A percentile compares a stretch with the other conserved stretches of the same genome.
Evolutionary conservation across 2,888 invertebrate species (phyloP).

Genomic region (Himalopsyche japonica): DNA sequence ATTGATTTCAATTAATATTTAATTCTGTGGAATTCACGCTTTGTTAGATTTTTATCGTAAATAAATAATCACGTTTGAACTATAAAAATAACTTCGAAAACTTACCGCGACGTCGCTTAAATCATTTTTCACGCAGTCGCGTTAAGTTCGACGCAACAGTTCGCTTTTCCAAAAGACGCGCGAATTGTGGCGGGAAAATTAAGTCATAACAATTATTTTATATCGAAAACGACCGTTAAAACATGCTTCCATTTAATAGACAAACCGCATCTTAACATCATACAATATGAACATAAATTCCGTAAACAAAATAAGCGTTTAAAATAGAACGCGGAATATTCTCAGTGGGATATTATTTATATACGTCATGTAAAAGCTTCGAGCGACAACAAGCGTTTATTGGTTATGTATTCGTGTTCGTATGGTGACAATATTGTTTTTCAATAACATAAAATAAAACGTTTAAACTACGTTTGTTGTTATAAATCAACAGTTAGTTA

Average conservation of each 20-base stretch:
- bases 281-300: not conserved
- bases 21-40: no score
- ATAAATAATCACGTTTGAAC: not conserved
- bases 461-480: not conserved
- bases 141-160: constrained; percentile 23
- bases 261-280: not conserved
- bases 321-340: constrained; percentile 5
- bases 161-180: constrained; percentile 6
- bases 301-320: not conserved
- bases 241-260: not conserved
- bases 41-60: not conserved
- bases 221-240: not conserved
- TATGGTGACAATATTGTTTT: not conserved
- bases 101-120: not conserved
- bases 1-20: not conserved
- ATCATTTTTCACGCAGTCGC: constrained; percentile 22
- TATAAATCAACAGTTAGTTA: not conserved
- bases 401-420: constrained; percentile 29
- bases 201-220: not conserved
- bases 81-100: not conserved
- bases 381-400: constrained; percentile 18
- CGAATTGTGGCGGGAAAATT: constrained; percentile 16
- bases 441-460: not conserved
- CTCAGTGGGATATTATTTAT: constrained; percentile 14
- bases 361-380: constrained; percentile 12